phyloP scores from a whole-genome alignment of 2,797 vertebrate genomes.

The Anomalospiza imberbis region DNA sequence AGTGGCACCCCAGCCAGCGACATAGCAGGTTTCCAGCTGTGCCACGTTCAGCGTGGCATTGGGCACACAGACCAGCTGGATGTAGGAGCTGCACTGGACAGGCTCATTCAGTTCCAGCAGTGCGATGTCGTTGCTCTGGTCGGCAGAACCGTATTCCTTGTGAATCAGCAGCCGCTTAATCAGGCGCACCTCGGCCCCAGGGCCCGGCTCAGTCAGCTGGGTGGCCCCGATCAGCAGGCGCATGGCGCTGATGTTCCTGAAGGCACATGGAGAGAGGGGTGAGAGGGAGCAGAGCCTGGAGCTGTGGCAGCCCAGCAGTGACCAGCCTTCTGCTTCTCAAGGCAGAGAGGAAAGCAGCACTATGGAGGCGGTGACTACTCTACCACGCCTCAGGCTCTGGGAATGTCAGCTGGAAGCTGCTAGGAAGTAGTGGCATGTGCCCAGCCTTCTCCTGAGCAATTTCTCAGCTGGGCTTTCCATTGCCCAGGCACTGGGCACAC shows the following conservation, averaged over 20 bases:
- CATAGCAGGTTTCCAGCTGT: not conserved
- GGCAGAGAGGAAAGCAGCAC: not conserved
- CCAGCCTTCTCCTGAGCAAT: not conserved
- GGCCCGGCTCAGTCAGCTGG: not conserved
- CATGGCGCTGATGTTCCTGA: not conserved
- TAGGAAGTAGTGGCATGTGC: not conserved
- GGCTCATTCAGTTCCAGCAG: not conserved
- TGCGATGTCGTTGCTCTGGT: not conserved
- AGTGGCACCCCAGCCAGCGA: not conserved
- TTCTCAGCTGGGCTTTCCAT: not conserved
- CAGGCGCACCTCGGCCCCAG: not conserved
- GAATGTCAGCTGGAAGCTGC: not conserved
- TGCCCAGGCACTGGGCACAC: not conserved
- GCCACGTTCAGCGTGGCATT: accelerated
- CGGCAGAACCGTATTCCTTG: accelerated
- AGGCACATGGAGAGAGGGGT: not conserved
- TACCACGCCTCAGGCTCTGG: not conserved
- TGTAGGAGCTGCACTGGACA: not conserved
- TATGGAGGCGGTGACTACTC: accelerated
- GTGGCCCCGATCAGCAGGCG: not conserved
- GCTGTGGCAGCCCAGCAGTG: not conserved
- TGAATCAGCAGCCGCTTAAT: not conserved
- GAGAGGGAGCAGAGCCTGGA: not conserved
- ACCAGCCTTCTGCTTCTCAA: not conserved
- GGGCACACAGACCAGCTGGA: conserved; percentile 8